These are phyloP conservation scores for Mormoops blainvillei DNA, from an alignment of 2,113 vertebrate genomes.

Conservation along the genomic window DNA sequence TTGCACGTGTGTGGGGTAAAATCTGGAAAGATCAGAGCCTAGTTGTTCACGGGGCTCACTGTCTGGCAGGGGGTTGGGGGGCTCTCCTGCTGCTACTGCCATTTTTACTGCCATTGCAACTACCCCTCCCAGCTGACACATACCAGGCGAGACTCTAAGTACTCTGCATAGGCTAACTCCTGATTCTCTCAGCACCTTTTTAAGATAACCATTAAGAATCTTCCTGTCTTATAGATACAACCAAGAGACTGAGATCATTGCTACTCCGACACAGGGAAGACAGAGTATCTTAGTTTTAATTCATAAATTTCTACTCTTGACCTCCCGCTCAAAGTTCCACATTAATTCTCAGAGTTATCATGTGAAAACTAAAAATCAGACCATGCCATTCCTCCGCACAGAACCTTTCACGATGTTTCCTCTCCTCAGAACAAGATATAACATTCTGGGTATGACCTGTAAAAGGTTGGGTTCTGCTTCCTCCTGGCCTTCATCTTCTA, in stretches of 20 bases:
- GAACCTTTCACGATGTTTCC: background rate
- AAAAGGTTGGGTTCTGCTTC: background rate
- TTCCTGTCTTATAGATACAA: background rate
- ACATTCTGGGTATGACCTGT: background rate
- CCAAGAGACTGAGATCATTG: background rate
- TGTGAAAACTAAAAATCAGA: background rate
- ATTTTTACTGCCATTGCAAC: too few species aligned
- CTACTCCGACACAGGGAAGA: background rate
- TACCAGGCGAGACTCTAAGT: background rate
- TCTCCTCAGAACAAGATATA: background rate
- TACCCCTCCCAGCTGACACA: background rate
- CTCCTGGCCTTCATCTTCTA: background rate
- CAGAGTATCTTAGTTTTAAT: background rate
- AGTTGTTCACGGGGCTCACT: background rate
- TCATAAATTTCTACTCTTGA: background rate
- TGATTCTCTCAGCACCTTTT: background rate
- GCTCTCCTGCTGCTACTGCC: background rate
- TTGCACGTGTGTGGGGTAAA: background rate
- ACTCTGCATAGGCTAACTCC: background rate
- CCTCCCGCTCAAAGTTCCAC: background rate
- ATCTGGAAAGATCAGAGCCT: background rate
- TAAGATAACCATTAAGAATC: background rate
- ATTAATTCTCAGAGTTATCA: background rate
- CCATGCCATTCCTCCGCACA: background rate
- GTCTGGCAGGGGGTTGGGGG: too few species aligned